These are phyloP conservation scores for Mesorhabditis sp. DNA, from an alignment of 2,888 invertebrate genomes.

Conservation along the genomic window DNA sequence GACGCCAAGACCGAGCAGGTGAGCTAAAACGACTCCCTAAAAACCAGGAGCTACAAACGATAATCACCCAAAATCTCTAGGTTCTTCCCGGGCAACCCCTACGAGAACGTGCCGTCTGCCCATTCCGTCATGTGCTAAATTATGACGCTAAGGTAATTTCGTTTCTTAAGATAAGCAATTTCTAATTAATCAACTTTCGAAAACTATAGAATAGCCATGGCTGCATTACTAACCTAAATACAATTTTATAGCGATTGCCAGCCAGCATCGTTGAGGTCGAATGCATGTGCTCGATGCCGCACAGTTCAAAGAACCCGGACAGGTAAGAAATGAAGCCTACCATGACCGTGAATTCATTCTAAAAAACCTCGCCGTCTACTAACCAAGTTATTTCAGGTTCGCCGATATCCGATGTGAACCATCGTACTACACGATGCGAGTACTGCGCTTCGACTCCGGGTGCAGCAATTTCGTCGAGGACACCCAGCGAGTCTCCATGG, in stretches of 20 bases:
- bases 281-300: slow-evolving; percentile 14
- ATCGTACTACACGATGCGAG: slow-evolving; percentile 25
- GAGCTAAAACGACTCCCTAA: not conserved
- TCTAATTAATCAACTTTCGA: no score
- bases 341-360: not conserved
- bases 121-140: slow-evolving; percentile 24
- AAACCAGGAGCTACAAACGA: no score
- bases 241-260: slow-evolving; percentile 25
- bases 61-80: not conserved
- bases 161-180: not conserved
- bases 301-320: not conserved
- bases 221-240: not conserved
- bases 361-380: not conserved
- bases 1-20: slow-evolving; percentile 1
- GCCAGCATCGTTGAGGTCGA: slow-evolving; percentile 24
- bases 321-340: not conserved
- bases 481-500: slow-evolving; percentile 19
- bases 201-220: not conserved
- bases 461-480: slow-evolving; percentile 23
- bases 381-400: slow-evolving; percentile 6
- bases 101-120: slow-evolving; percentile 19
- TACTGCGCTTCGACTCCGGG: slow-evolving; percentile 18
- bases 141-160: slow-evolving; percentile 20
- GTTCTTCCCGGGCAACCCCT: slow-evolving; percentile 24
- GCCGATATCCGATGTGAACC: slow-evolving; percentile 19